Evolutionary conservation across 2,888 invertebrate species (phyloP), one percentile per base, ranked within the genome.

Genomic region (Micoletzkya japonica): DNA sequence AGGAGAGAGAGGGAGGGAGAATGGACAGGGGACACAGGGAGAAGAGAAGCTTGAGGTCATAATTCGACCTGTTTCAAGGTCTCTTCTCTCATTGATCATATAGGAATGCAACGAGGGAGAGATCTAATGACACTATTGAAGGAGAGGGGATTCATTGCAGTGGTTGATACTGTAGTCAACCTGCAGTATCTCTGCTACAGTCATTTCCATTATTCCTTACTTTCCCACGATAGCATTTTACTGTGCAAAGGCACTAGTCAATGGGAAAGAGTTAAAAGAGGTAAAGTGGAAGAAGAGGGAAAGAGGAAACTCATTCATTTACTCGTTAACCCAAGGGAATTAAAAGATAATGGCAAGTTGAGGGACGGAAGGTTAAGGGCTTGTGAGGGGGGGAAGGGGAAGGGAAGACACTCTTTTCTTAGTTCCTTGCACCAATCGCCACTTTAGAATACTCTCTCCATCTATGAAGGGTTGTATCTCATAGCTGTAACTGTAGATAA

Each of bases 211-310:
- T 54, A 17, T 28, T 54, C 54, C 28, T 28, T 54, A 30, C 54
- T n/a, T n/a, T 30, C 54, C 54, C 28, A 17, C 26, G 24, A n/a
- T 28, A 54, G 24, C 24, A 17, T 28, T 54, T 26, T 26, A 30
- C 28, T 54, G 30, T 54, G 26, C 30, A 54, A 30, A 54, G 54
- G 26, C 54, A n/a, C n/a, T n/a, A n/a, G n/a, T n/a, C n/a, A n/a
- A n/a, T 54, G 54, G 30, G 30, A 30, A 54, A 54, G 54, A 54
- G 54, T 54, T 28, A 54, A 28, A 28, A 30, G 58, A 58, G 58
- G 58, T 32, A 32, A 10, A 44, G 44, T 10, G 44, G 20, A 20
- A n/a, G 20, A 20, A 20, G 44, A 44, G 44, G 50, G 50, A 50
- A 50, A 50, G 50, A 50, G 50, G 26, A 50, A 26, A 26, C 6